Base-by-base conservation (phyloP, 2,888 invertebrate species). In the Rhimphoctona megacephalus region DNA sequence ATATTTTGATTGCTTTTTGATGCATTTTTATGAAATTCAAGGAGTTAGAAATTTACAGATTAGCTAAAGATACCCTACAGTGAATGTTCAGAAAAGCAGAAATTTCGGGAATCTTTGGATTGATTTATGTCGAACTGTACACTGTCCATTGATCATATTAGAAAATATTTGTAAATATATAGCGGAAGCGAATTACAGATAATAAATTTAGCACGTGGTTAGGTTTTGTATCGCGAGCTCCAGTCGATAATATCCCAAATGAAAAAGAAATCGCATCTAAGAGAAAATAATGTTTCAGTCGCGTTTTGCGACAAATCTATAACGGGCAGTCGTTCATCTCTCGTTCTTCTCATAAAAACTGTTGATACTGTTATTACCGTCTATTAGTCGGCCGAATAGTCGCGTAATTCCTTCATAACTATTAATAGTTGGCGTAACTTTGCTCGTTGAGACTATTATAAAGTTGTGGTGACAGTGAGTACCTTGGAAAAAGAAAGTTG, bases 401-500 rank as follows among this genome's bases (percentile, higher is more conserved):
- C 84, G 86, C 76, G 84, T 82, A 82, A 87, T 87, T 87, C 79
- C 84, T 85, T 87, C 79, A 85, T 77, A 85, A 84, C 70, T 85
- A 84, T 79, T 87, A 87, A 87, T 86, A 85, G 79, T 86, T 78
- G 85, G 79, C 78, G 85, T 84, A 86, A 87, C 87, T 86, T 66
- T 81, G 77, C 86, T 74, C 79, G 83, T 80, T 69, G 78, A 30
- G 69, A 81, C 66, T 84, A 81, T 84, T 82, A 79, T 84, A 85
- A 79, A 74, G 83, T 74, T 76, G 78, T 83, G 83, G 86, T 87
- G 87, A 87, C 87, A 87, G 87, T 86, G 86, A 84, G 84, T 86
- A 87, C 86, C 87, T 87, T 87, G 87, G 87, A 86, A 87, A 87
- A 87, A 86, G 87, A 87, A 87, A 87, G 87, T 87, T 85, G 61